Conservation (phyloP, 1,140 invertebrate genomes). For the Nasonia giraulti region DNA sequence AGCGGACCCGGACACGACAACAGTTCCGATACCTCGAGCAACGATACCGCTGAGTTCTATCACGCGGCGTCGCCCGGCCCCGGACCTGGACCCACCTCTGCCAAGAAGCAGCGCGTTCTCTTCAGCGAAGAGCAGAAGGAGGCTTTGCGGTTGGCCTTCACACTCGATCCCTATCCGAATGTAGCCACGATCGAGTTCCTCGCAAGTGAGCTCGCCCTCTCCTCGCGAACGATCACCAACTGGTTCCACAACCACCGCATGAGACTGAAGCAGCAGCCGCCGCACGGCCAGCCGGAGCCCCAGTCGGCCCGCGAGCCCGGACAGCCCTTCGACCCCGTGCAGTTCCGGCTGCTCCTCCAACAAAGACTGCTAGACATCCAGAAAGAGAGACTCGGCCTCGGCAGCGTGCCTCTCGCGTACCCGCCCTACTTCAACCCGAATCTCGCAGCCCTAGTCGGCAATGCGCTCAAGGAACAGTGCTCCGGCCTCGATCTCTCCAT, state of each 20-base stretch:
- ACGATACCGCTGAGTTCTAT: conserved; percentile 92
- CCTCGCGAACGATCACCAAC: conserved; percentile 96
- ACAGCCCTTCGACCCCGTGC: conserved; percentile 91
- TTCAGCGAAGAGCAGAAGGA: conserved; percentile 99
- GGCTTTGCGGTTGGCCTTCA: conserved; percentile 93
- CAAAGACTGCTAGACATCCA: conserved; percentile 90
- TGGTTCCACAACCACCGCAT: conserved; percentile 99
- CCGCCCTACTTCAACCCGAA: conserved; percentile 85
- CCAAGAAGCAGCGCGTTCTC: conserved; percentile 93
- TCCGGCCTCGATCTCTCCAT: conserved; percentile 88
- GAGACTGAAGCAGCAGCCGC: conserved; percentile 93
- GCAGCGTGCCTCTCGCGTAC: conserved; percentile 80
- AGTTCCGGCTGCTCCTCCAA: conserved; percentile 90
- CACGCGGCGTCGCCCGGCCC: conserved; percentile 88
- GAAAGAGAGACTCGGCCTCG: conserved; percentile 83
- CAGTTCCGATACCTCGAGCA: conserved; percentile 89
- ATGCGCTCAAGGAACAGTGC: conserved; percentile 84
- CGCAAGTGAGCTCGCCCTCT: conserved; percentile 92
- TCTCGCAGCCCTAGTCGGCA: conserved; percentile 80
- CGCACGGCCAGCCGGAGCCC: conserved; percentile 81
- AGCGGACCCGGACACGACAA: conserved; percentile 89
- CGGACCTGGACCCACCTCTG: conserved; percentile 82
- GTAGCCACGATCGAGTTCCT: conserved; percentile 96
- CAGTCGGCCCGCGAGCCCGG: conserved; percentile 81
- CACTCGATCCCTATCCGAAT: conserved; percentile 96